Conservation (phyloP, 1,140 invertebrate genomes). For the Aphelinus certus region DNA sequence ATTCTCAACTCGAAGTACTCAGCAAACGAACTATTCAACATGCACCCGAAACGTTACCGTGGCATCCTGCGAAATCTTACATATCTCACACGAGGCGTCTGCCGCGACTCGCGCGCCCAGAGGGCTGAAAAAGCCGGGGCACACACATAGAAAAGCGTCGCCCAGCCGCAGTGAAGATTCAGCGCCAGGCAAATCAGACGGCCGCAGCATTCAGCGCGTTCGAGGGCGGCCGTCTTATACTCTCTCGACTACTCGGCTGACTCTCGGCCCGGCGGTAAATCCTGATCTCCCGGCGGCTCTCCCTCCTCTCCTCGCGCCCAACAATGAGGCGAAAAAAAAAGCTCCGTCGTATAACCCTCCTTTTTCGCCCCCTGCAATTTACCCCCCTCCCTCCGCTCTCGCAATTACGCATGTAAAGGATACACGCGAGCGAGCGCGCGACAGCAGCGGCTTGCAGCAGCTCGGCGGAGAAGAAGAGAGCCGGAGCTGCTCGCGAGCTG, state of each 20-base stretch:
- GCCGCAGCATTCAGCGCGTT: no score
- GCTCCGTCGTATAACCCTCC: neutral
- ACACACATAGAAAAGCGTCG: no score
- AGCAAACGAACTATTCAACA: no score
- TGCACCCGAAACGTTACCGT: no score
- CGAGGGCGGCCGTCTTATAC: no score
- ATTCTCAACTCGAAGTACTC: no score
- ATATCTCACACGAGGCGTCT: neutral
- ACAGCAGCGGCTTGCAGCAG: constrained; percentile 1
- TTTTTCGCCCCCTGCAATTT: neutral
- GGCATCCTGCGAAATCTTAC: neutral
- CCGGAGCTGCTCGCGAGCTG: neutral
- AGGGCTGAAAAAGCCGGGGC: no score
- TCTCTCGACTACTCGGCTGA: neutral
- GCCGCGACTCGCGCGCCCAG: no score
- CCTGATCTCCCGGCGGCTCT: neutral
- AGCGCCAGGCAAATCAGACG: no score
- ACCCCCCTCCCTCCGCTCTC: neutral
- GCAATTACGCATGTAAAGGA: constrained; percentile 25
- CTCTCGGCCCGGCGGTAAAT: constrained; percentile 10
- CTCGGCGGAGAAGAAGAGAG: constrained; percentile 10
- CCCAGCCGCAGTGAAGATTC: no score
- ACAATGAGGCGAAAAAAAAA: constrained; percentile 14
- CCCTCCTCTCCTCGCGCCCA: neutral
- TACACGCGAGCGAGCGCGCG: constrained; percentile 15